Conservation (phyloP, 2,888 invertebrate species). For the Allygus modestus region DNA sequence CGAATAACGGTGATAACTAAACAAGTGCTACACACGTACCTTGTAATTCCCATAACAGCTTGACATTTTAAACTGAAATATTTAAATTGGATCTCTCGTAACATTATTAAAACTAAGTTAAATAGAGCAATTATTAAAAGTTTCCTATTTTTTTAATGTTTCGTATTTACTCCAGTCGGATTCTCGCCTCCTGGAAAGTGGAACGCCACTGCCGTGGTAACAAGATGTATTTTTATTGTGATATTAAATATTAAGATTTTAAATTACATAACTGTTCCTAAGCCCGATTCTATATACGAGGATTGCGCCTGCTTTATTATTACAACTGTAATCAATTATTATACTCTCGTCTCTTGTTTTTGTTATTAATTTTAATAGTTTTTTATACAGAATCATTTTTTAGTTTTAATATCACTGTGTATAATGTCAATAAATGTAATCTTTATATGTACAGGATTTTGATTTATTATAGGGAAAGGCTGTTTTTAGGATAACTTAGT, state of each 20-base stretch:
- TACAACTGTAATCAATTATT: not conserved
- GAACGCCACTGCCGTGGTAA: not conserved
- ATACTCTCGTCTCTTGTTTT: not conserved
- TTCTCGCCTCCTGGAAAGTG: not conserved
- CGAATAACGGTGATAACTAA: too few relatives aligned
- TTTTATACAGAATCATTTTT: not conserved
- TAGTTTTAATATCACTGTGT: not conserved
- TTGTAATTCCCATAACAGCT: too few relatives aligned
- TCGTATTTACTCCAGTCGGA: not conserved
- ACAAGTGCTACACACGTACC: too few relatives aligned
- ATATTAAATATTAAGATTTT: conserved; percentile 27
- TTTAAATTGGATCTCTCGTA: not conserved
- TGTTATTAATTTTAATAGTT: not conserved
- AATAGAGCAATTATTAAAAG: not conserved
- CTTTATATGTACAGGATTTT: not conserved
- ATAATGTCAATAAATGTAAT: not conserved
- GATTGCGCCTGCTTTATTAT: not conserved
- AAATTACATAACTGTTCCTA: not conserved
- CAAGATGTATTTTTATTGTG: conserved; percentile 31
- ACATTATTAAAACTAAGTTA: not conserved
- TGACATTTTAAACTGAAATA: not conserved
- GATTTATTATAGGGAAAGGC: not conserved
- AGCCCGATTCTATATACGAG: not conserved
- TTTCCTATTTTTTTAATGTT: not conserved
- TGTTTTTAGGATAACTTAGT: not conserved